Conservation (phyloP, 2,888 invertebrate species). For the Saturnia pavonia region DNA sequence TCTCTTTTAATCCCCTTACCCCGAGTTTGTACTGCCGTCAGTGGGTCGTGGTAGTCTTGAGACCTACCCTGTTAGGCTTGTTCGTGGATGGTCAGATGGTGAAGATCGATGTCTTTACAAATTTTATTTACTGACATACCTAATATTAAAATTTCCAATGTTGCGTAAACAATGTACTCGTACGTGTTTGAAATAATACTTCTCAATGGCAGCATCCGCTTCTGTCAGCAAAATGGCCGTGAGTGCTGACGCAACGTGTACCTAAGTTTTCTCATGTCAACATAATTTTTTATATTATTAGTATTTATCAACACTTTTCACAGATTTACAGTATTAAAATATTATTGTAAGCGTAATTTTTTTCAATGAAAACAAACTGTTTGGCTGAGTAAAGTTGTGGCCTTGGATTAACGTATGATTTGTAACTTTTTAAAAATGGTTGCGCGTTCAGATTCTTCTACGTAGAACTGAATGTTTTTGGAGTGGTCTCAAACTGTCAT, state of each 20-base stretch:
- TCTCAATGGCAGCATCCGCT: conserved; percentile 23
- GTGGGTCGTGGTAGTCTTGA: too few species aligned
- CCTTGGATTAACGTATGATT: not conserved
- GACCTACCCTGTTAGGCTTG: too few species aligned
- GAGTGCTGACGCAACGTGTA: conserved; percentile 3
- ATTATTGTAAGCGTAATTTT: not conserved
- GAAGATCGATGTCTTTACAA: not conserved
- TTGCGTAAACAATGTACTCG: not conserved
- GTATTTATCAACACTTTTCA: not conserved
- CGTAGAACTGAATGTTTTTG: too few species aligned
- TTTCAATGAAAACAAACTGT: not conserved
- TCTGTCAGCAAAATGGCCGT: conserved; percentile 20
- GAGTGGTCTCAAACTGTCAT: too few species aligned
- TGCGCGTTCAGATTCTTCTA: not conserved
- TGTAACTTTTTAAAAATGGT: not conserved
- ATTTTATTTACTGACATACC: not conserved
- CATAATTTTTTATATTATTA: not conserved
- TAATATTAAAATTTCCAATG: not conserved
- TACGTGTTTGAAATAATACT: conserved; percentile 3
- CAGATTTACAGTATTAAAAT: not conserved
- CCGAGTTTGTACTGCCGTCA: too few species aligned
- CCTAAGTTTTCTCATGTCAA: conserved; percentile 8
- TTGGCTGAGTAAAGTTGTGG: not conserved
- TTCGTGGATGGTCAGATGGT: too few species aligned
- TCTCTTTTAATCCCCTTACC: too few species aligned